phyloP scores from a whole-genome alignment of 2,113 vertebrate species.

The Phylloscopus trochilus region DNA sequence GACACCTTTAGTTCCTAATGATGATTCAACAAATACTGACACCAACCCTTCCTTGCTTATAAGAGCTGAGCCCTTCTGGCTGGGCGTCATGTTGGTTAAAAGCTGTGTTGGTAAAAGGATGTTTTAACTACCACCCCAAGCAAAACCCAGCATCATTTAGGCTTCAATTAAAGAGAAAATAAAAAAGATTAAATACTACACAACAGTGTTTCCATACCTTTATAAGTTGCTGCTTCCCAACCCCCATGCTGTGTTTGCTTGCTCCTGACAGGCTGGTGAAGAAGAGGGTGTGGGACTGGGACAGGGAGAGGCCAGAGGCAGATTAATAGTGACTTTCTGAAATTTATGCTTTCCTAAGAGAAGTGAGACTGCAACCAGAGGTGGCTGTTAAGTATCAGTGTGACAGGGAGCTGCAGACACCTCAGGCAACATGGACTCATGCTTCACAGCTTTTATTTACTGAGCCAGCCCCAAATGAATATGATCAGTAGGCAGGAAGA shows the following conservation, averaged over 20 bases:
- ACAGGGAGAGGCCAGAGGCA: not conserved
- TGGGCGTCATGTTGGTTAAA: not conserved
- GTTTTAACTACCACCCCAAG: not conserved
- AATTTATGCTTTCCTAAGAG: not conserved
- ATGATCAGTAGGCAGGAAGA: not conserved
- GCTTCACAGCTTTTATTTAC: conserved; percentile 1
- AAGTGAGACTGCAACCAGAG: not conserved
- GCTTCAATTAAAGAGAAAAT: not conserved
- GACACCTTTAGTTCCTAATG: not conserved
- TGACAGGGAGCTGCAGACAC: not conserved
- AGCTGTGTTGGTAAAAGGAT: not conserved
- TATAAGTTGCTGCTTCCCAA: not conserved
- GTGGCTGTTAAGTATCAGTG: not conserved
- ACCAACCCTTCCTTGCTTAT: not conserved
- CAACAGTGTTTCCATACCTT: not conserved
- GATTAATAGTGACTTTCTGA: not conserved
- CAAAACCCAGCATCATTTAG: not conserved
- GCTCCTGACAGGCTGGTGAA: not conserved
- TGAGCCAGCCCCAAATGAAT: not conserved
- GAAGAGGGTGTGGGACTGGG: not conserved
- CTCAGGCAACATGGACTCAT: not conserved
- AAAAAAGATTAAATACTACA: not conserved
- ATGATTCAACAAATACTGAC: not conserved
- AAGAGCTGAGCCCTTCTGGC: not conserved
- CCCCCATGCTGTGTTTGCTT: not conserved